Evolutionary conservation across 2,888 invertebrate species (phyloP), one percentile per base, ranked within the genome.

Genomic region (Trichacis sp.): DNA sequence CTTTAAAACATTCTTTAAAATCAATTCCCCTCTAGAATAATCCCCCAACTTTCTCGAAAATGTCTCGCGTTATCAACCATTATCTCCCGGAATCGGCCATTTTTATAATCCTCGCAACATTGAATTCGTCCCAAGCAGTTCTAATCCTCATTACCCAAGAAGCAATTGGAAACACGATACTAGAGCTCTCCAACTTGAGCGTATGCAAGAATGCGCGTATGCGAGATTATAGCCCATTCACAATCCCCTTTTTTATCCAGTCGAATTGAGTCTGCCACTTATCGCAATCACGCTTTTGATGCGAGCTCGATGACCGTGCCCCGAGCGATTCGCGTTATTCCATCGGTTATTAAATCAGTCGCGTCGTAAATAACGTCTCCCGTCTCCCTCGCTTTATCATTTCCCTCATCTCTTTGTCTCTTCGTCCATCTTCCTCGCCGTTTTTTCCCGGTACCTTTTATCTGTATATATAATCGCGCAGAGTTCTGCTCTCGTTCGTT

Each of bases 401-500:
- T 57, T 50, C 50, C 43, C 66, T 61, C 62, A 59, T 50, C 63
- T 56, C 50, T 29, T 24, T 53, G 24, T 60, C 56, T 51, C 56
- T 56, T 52, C 42, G 24, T 52, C 49, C 52, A 30, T 54, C 64
- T 66, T 43, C 19, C 48, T 56, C 59, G 66, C 57, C 63, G 55
- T 68, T 55, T 58, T 58, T 58, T 67, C 54, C 64, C n/a, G n/a
- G 57, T 69, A 52, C 60, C 64, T 69, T 70, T 69, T 74, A 76
- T 76, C 77, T 73, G 74, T 75, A 77, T 79, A 78, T 78, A 77
- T 76, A 78, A 80, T 81, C 81, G 77, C 66, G 71, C 73, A 66
- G 69, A 73, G 73, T 73, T 68, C 67, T 69, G 76, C 72, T 77
- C 78, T 79, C 80, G 77, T 81, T 81, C 79, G 78, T 79, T 82